Evolutionary conservation across 1,140 invertebrate species (phyloP).

Genomic region (Brachionus manjavacas): DNA sequence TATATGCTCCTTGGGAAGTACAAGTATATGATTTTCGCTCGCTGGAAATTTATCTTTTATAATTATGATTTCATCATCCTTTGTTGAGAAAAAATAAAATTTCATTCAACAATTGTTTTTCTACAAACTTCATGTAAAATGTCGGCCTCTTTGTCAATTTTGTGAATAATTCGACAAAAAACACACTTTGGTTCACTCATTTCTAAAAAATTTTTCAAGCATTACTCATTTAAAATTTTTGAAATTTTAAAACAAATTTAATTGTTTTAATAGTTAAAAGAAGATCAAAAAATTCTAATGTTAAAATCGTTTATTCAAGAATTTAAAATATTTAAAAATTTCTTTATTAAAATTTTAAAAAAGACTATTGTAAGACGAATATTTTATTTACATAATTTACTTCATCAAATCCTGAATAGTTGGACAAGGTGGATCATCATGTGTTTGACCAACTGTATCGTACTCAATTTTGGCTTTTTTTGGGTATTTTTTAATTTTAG

Average conservation of each 20-base stretch:
- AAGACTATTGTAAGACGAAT: neutral
- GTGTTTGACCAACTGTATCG: neutral
- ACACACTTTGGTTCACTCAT: conserved; percentile 7
- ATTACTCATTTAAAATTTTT: neutral
- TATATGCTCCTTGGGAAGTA: conserved; percentile 1
- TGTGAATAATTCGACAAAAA: conserved; percentile 15
- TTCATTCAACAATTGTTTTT: neutral
- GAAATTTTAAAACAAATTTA: neutral
- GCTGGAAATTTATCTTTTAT: conserved; percentile 42
- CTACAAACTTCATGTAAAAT: conserved; percentile 13
- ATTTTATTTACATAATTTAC: neutral
- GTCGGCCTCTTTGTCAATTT: neutral
- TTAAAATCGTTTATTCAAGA: neutral
- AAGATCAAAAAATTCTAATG: neutral
- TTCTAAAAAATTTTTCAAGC: neutral
- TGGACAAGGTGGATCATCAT: neutral
- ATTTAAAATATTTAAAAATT: conserved; percentile 4
- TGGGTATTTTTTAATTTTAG: neutral
- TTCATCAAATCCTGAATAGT: neutral
- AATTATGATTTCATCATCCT: conserved; percentile 15
- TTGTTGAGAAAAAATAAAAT: neutral
- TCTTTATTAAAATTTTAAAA: conserved; percentile 1
- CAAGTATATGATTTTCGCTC: neutral
- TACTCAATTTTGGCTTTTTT: conserved; percentile 20
- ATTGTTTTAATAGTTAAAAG: neutral